A percentile compares a stretch with the other conserved stretches of the same genome.
These are phyloP conservation scores for Cephus cinctus DNA, from an alignment of 1,140 invertebrate species.

Conservation along the genomic window DNA sequence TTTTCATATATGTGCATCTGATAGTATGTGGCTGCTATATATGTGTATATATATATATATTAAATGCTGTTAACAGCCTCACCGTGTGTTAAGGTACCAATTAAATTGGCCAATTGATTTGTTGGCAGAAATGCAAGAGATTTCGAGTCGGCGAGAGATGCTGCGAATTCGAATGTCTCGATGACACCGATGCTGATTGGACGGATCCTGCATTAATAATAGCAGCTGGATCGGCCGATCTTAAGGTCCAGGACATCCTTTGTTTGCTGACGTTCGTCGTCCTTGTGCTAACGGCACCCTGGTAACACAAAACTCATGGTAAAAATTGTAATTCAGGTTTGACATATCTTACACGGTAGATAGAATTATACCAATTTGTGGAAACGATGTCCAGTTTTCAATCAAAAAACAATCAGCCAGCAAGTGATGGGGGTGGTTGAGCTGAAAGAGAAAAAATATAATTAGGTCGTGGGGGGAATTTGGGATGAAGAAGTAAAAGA, in stretches of 20 bases:
- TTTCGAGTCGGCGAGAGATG: constrained; percentile 73
- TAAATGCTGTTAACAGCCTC: constrained; percentile 5
- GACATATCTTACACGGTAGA: neutral
- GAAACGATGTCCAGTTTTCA: neutral
- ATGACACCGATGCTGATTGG: constrained; percentile 48
- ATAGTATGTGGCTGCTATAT: constrained; percentile 2
- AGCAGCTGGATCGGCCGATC: constrained; percentile 25
- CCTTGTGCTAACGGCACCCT: neutral
- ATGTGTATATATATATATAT: neutral
- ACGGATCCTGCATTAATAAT: constrained; percentile 36
- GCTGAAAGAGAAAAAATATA: neutral
- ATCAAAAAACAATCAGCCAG: neutral
- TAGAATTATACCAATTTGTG: neutral
- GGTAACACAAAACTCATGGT: neutral
- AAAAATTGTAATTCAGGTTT: neutral
- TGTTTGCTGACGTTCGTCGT: constrained; percentile 6
- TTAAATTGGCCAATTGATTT: neutral
- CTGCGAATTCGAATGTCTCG: constrained; percentile 75
- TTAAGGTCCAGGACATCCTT: neutral
- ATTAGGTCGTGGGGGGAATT: no score
- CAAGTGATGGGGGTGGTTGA: neutral
- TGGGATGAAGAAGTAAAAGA: no score
- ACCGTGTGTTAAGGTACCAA: constrained; percentile 19
- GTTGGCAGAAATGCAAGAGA: constrained; percentile 69
- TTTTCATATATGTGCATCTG: no score